Evolutionary conservation across 2,888 invertebrate species (phyloP), one percentile per base, ranked within the genome.

Genomic region (Drosophila neotestacea): DNA sequence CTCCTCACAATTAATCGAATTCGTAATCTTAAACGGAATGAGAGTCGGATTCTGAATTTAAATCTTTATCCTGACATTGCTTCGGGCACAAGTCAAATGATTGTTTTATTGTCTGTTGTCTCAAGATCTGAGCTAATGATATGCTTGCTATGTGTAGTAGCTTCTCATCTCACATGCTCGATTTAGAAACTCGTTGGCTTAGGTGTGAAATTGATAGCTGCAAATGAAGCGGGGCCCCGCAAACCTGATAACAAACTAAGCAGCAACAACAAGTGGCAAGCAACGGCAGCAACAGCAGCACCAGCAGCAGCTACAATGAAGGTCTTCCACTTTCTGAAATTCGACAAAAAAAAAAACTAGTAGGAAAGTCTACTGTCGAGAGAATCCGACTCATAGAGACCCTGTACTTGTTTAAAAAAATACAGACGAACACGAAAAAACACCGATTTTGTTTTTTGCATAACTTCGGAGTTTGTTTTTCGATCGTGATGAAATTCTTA

Each of bases 291-390:
- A 16, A 22, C 47, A 42, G 10, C 42, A 46, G 7, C 41, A 52
- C 5, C 47, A 52, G 42, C 41, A 39, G 60, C 63, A 71, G 34
- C 60, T 68, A 67, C 85, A 78, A 85, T 74, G 90, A 90, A 90
- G 90, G 90, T 90, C 90, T 90, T 81, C 90, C 85, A 90, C 90
- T 90, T 90, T 90, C 90, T 70, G 89, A 89, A 88, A 86, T 77
- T 84, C 84, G 81, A 83, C 73, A 73, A 68, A 81, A 79, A 60
- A 60, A 16, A 69, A 50, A 70, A 71, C 68, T 6, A 30, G 30
- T 22, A 22, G 22, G 22, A 22, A 22, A 22, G 22, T 22, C 22
- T 22, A 22, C 22, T 3, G 22, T 22, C 22, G 22, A 22, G 22
- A 22, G 22, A 22, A 3, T 22, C 3, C 22, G 22, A 22, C 22